phyloP scores from a whole-genome alignment of 2,888 invertebrate genomes.

The Stenoptilia bipunctidactyla region DNA sequence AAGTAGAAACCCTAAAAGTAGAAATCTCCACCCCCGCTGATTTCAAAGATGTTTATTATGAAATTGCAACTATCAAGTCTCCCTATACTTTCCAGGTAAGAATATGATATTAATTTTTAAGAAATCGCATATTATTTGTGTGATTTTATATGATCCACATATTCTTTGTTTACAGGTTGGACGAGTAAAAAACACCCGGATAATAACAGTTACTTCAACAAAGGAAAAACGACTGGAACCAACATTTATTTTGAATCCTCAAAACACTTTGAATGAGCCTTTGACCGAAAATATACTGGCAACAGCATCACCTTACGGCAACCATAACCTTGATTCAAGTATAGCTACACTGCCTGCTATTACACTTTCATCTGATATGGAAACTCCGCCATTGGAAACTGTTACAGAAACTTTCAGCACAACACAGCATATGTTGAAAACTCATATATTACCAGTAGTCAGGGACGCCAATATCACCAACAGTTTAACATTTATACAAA shows the following conservation, averaged over 20 bases:
- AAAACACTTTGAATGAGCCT: slow-evolving; percentile 78
- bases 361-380: slow-evolving; percentile 79
- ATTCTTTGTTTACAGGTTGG: slow-evolving; percentile 76
- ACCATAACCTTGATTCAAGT: slow-evolving; percentile 79
- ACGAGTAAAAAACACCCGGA: slow-evolving; percentile 87
- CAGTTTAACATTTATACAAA: slow-evolving; percentile 87
- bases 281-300: slow-evolving; percentile 90
- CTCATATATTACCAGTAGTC: slow-evolving; percentile 88
- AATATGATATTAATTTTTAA: too few relatives aligned
- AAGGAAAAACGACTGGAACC: slow-evolving; percentile 83
- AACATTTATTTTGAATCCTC: slow-evolving; percentile 61
- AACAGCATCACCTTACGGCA: slow-evolving; percentile 80
- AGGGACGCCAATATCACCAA: slow-evolving; percentile 80
- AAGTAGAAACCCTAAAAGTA: slow-evolving; percentile 86
- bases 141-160: slow-evolving; percentile 4
- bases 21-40: slow-evolving; percentile 91
- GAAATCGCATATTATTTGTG: background rate
- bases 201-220: slow-evolving; percentile 89
- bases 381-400: slow-evolving; percentile 89
- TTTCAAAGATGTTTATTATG: slow-evolving; percentile 87
- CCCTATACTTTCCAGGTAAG: slow-evolving; percentile 91
- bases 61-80: slow-evolving; percentile 91
- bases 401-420: slow-evolving; percentile 93
- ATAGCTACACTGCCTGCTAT: slow-evolving; percentile 88
- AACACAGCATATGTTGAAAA: slow-evolving; percentile 88